phyloP scores from a whole-genome alignment of 2,113 vertebrate genomes.

The Sceloporus undulatus region DNA sequence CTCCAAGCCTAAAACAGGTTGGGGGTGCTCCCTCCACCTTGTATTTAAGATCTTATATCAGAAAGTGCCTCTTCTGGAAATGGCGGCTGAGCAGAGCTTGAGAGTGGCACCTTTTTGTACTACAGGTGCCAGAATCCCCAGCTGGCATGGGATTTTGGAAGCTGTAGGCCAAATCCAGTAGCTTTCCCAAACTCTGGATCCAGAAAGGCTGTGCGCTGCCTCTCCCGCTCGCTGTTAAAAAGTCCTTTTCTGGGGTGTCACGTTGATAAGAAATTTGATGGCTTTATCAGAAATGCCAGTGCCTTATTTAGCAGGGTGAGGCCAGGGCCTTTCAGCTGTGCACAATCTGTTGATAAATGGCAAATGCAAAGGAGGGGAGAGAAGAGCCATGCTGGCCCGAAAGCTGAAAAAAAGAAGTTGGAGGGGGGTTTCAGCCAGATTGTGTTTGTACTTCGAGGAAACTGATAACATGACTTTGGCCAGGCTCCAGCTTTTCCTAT shows the following conservation, averaged over 20 bases:
- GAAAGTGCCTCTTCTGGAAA: neutral
- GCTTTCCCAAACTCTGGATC: too few species aligned
- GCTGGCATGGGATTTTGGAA: too few species aligned
- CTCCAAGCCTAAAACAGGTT: neutral
- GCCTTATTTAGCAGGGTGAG: conserved; percentile 99
- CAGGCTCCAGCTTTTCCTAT: fast-evolving
- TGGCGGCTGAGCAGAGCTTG: too few species aligned
- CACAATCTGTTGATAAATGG: conserved; percentile 95
- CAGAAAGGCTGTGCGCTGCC: conserved; percentile 49
- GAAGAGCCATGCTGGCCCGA: conserved; percentile 48
- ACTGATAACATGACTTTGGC: neutral
- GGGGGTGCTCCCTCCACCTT: neutral
- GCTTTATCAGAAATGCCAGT: conserved; percentile 99
- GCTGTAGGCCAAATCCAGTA: too few species aligned
- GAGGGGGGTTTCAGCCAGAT: neutral
- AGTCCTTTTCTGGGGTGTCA: conserved; percentile 85
- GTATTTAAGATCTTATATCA: neutral
- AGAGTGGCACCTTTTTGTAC: too few species aligned
- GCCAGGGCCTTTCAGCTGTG: conserved; percentile 87
- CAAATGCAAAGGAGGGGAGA: conserved; percentile 83
- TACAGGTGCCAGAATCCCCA: too few species aligned
- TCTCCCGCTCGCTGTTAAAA: conserved; percentile 84
- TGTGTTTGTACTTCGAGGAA: conserved; percentile 23
- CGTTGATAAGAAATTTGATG: conserved; percentile 99
- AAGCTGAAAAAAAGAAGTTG: neutral